Base-by-base conservation (phyloP, 2,113 vertebrate genomes). In the Origma solitaria region DNA sequence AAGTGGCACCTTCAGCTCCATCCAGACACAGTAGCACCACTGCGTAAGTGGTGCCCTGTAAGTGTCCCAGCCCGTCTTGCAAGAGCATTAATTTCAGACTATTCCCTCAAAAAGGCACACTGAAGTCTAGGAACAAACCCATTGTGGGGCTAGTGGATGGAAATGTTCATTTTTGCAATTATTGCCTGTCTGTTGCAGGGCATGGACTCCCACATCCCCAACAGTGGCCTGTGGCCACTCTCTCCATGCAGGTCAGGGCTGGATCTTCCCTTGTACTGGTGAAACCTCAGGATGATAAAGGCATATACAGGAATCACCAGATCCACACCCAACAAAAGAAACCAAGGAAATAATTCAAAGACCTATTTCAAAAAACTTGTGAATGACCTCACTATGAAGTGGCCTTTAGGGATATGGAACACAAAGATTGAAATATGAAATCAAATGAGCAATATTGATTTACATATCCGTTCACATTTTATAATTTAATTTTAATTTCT, bases 131-230 rank as follows among this genome's bases (percentile, higher is more conserved):
- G 22, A 90, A n/a, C 24, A 78, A 73, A 81, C 11, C 19, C 66
- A 2, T 5, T 47, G 11, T 16, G 38, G 13, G 22, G 7, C 42
- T 78, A 25, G 7, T 19, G 15, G 38, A n/a, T 38, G 6, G 15
- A 51, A 82, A 70, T 35, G 4, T 16, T 73, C 9, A 10, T 49
- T 81, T 90, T 66, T 65, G 49, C 42, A 69, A 15, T 68, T 42
- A n/a, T 18, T 14, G 6, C 14, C 28, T 28, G 3, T 33, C 72
- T 45, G 1, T 9, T 38, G 27, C 13, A 33, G 19, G 12, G 54
- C 7, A 11, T 4, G 15, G 38, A n/a, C 23, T 66, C 38, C 14
- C 2, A 1, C 20, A 58, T 16, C 11, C 27, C 47, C 0, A 0
- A 0, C 6, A 57, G 17, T 14, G 7, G 40, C 75, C 38, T 51